phyloP scores from a whole-genome alignment of 2,113 vertebrate species.

The Nesoenas mayeri region DNA sequence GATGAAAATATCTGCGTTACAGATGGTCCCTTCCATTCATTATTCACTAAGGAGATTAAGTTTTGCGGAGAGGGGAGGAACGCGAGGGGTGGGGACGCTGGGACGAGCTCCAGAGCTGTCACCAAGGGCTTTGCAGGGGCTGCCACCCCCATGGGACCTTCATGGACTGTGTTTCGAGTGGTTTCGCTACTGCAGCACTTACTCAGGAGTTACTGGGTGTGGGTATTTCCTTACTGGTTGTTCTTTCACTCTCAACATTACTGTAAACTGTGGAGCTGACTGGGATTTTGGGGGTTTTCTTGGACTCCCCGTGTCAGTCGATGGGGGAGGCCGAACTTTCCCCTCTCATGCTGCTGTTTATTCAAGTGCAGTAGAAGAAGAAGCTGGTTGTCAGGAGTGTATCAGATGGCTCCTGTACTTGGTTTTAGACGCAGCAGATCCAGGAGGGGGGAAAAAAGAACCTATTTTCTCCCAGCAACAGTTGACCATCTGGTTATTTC shows the following conservation, averaged over 20 bases:
- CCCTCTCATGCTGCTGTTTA: neutral
- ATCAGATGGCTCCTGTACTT: neutral
- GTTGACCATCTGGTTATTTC: neutral
- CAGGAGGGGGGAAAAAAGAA: neutral
- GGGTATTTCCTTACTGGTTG: neutral
- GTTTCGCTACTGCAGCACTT: neutral
- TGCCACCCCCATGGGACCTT: neutral
- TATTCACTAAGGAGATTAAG: constrained; percentile 67
- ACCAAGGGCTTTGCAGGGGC: fast-evolving
- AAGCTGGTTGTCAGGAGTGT: neutral
- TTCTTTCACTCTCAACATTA: neutral
- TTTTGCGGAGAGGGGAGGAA: neutral
- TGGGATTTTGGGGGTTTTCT: neutral
- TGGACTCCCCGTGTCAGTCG: neutral
- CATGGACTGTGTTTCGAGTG: neutral
- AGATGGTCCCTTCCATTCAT: constrained; percentile 64
- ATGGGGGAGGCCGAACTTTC: neutral
- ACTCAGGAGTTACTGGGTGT: neutral
- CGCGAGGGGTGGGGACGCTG: neutral
- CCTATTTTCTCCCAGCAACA: neutral
- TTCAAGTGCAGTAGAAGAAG: neutral
- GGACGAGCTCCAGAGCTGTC: neutral
- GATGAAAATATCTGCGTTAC: constrained; percentile 62
- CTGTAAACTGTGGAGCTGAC: neutral
- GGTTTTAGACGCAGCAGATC: neutral